Conservation (phyloP, 2,888 invertebrate genomes). For the Apomyelois bistriatella region DNA sequence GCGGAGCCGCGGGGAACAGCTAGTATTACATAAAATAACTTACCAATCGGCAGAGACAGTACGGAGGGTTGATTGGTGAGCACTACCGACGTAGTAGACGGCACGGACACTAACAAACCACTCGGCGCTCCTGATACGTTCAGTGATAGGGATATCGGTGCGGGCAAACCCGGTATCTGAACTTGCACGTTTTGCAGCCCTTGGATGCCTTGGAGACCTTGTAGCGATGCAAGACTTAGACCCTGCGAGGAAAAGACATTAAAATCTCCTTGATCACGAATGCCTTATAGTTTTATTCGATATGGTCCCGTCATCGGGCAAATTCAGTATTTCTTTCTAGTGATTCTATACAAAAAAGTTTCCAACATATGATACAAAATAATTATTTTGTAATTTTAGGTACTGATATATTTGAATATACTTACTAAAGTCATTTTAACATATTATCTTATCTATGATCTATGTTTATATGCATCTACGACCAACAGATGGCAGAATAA, state of each 20-base stretch:
- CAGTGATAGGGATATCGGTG: constrained; percentile 89
- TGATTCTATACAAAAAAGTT: too few relatives aligned
- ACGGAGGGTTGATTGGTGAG: constrained; percentile 79
- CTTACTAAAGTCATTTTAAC: too few relatives aligned
- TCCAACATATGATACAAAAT: too few relatives aligned
- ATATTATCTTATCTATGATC: too few relatives aligned
- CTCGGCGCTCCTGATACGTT: constrained; percentile 84
- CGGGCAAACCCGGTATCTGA: constrained; percentile 91
- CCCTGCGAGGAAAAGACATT: constrained; percentile 63
- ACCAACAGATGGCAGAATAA: too few relatives aligned
- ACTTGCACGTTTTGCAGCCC: constrained; percentile 90
- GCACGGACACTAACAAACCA: constrained; percentile 85
- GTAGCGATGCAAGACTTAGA: constrained; percentile 87
- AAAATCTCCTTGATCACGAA: not conserved
- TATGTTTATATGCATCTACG: too few relatives aligned
- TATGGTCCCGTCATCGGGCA: too few relatives aligned
- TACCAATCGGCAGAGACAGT: constrained; percentile 82
- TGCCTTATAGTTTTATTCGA: too few relatives aligned
- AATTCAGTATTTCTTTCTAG: too few relatives aligned
- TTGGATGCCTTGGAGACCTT: constrained; percentile 87
- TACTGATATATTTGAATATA: too few relatives aligned
- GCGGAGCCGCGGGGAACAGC: too few relatives aligned
- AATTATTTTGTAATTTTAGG: too few relatives aligned
- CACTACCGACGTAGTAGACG: constrained; percentile 73
- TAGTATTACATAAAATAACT: constrained; percentile 23